Percentiles rank a stretch among this genome's conserved stretches.
Evolutionary conservation across 2,113 vertebrate species (phyloP).

Genomic region (Mormyrus lacerda): DNA sequence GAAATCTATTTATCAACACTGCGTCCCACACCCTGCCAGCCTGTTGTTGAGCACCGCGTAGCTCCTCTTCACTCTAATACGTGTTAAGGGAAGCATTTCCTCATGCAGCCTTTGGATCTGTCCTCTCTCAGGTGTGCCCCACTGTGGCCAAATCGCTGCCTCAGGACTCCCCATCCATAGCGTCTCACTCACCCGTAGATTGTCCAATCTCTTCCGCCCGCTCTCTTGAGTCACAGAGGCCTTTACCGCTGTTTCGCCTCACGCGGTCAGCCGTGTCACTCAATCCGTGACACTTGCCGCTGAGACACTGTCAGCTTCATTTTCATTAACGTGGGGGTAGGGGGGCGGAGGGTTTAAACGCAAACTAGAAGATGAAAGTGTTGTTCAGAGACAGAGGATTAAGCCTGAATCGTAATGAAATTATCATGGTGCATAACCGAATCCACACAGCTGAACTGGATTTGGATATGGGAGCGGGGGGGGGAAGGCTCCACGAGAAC

Average conservation of each 20-base stretch:
- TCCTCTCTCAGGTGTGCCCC: background rate
- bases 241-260: background rate
- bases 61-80: background rate
- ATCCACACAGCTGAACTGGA: background rate
- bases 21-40: background rate
- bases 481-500: background rate
- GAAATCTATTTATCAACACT: background rate
- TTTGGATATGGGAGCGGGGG: background rate
- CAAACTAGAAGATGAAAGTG: background rate
- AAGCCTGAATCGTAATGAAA: constrained; percentile 5
- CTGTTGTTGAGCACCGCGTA: background rate
- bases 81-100: background rate
- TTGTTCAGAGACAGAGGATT: background rate
- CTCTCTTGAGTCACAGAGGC: background rate
- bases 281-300: background rate
- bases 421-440: background rate
- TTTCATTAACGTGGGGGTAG: background rate
- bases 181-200: background rate
- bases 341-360: background rate
- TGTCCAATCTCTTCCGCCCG: background rate
- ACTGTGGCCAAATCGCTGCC: background rate
- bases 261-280: background rate
- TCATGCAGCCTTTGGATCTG: background rate
- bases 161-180: background rate
- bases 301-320: background rate